Percentiles rank a stretch among this genome's conserved stretches.
These are phyloP conservation scores for Engystomops pustulosus DNA, from an alignment of 2,113 vertebrate species.

Conservation along the genomic window DNA sequence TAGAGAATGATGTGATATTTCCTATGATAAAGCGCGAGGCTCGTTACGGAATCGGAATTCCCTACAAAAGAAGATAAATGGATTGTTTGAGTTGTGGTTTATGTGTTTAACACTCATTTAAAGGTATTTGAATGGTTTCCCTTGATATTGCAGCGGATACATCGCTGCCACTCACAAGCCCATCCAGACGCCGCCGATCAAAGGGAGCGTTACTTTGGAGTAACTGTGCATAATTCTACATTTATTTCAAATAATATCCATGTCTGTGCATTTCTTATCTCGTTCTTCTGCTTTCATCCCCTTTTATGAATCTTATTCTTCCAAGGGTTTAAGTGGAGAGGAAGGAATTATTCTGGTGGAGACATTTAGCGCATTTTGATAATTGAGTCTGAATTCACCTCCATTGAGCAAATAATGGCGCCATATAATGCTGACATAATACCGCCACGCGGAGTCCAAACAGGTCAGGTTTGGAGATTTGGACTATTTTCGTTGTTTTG, in stretches of 20 bases:
- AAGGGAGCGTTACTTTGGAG: conserved; percentile 12
- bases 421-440: background rate
- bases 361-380: background rate
- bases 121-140: conserved; percentile 40
- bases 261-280: conserved; percentile 9
- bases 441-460: background rate
- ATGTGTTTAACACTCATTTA: conserved; percentile 48
- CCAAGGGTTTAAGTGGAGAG: background rate
- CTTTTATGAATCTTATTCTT: background rate
- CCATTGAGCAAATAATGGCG: background rate
- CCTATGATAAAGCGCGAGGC: conserved; percentile 31
- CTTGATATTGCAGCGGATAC: conserved; percentile 39
- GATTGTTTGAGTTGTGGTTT: conserved; percentile 45
- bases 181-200: background rate
- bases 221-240: conserved; percentile 25
- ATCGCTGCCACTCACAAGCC: background rate
- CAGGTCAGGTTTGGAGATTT: too few species aligned
- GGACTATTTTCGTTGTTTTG: too few species aligned
- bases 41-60: conserved; percentile 32
- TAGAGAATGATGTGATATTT: conserved; percentile 45
- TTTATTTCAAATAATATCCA: conserved; percentile 24
- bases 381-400: background rate
- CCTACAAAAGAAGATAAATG: conserved; percentile 44
- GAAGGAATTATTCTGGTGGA: background rate
- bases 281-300: background rate